Base-by-base conservation (phyloP, 2,888 invertebrate genomes). In the Tachina grossa region DNA sequence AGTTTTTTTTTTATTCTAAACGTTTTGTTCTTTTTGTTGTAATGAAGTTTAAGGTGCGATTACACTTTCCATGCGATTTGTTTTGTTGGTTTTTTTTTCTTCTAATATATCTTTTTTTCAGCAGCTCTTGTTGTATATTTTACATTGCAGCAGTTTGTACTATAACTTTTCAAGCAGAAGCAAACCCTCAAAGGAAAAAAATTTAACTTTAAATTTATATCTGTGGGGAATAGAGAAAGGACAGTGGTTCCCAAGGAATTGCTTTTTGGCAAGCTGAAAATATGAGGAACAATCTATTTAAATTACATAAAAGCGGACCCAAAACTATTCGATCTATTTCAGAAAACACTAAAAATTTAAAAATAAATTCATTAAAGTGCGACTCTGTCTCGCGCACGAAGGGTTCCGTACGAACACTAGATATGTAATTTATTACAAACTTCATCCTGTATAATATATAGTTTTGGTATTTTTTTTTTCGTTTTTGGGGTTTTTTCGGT, bases 51-150 rank as follows among this genome's bases (percentile, higher is more conserved):
- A 86, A 88, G 88, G 88, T 88, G 87, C 85, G 87, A 87, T 88
- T 88, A 88, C 84, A 88, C 84, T 88, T 88, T 88, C 88, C 87
- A 75, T 87, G 87, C 88, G 86, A 88, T 88, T 88, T 88, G 86
- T 87, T 88, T 88, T 87, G 86, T 72, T 87, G 79, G 79, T 76
- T 86, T 31, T 31, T 31, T 6, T 4, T 31, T 31, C 31, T 31
- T 82, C 68, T 43, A 65, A 19, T 51, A 57, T 41, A 43, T 71
- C 75, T 51, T 79, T 65, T 76, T 75, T 71, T 16, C 9, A 65
- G 14, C 66, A 66, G n/a, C 31, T 77, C 55, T 45, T 81, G 55
- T 71, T 55, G 41, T 68, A 39, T 63, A 13, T 81, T 74, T 80
- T 51, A 16, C 43, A 16, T 72, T 76, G 76, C 63, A 61, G 81